Conservation (phyloP, 2,888 invertebrate species). For the Mayetiola destructor region DNA sequence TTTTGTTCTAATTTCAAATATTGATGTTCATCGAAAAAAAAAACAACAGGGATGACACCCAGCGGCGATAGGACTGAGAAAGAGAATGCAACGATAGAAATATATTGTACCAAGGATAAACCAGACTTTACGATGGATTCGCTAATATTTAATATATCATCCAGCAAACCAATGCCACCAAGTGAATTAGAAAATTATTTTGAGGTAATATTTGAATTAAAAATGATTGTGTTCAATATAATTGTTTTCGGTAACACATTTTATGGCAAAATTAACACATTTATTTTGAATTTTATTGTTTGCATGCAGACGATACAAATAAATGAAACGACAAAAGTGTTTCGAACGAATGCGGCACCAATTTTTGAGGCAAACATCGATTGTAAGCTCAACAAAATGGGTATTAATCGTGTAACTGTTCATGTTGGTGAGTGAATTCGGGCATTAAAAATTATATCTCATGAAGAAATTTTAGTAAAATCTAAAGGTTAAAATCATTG, state of each 20-base stretch:
- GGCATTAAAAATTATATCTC: neutral
- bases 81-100: neutral
- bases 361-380: neutral
- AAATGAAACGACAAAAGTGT: neutral
- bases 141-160: neutral
- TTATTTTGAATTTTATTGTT: neutral
- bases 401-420: neutral
- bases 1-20: too few species aligned
- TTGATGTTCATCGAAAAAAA: too few species aligned
- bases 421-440: constrained; percentile 11
- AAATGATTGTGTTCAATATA: neutral
- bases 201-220: neutral
- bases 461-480: neutral
- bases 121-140: neutral
- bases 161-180: neutral
- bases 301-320: neutral
- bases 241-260: neutral
- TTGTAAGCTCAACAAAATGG: neutral
- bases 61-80: neutral
- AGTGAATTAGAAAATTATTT: neutral
- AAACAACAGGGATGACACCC: neutral
- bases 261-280: neutral
- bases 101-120: neutral
- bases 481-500: neutral
- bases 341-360: neutral